Percentiles rank a stretch among this genome's conserved stretches.
phyloP scores from a whole-genome alignment of 2,888 invertebrate genomes.

The Spilarctia lutea region DNA sequence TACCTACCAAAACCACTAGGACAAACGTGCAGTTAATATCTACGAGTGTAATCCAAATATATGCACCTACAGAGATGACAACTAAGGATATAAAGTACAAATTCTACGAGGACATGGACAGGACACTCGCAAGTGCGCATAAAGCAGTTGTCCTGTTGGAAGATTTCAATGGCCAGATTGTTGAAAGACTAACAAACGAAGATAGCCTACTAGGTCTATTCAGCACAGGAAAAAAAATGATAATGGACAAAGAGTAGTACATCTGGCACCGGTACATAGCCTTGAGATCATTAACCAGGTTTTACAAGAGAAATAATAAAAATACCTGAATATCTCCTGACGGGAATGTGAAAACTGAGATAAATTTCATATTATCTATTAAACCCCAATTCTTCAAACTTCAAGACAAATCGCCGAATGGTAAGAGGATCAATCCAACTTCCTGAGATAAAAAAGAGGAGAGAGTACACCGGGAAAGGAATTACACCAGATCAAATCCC shows the following conservation, averaged over 20 bases:
- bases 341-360: background rate
- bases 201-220: too few relatives aligned
- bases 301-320: background rate
- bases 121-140: background rate
- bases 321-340: background rate
- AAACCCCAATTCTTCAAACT: background rate
- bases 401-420: background rate
- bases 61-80: conserved; percentile 6
- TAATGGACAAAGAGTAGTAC: too few relatives aligned
- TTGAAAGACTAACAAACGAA: too few relatives aligned
- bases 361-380: background rate
- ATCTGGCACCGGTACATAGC: background rate
- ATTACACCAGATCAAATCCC: background rate
- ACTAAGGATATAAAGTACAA: background rate
- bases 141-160: background rate
- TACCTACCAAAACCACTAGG: too few relatives aligned
- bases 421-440: background rate
- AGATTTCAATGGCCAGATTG: too few relatives aligned
- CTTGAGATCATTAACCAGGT: background rate
- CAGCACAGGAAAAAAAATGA: too few relatives aligned
- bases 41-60: conserved; percentile 11
- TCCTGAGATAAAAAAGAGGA: background rate
- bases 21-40: too few relatives aligned
- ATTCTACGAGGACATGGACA: conserved; percentile 1
- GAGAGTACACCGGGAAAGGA: background rate